phyloP scores from a whole-genome alignment of 1,140 invertebrate genomes.

The Drosophila subpulchrella region DNA sequence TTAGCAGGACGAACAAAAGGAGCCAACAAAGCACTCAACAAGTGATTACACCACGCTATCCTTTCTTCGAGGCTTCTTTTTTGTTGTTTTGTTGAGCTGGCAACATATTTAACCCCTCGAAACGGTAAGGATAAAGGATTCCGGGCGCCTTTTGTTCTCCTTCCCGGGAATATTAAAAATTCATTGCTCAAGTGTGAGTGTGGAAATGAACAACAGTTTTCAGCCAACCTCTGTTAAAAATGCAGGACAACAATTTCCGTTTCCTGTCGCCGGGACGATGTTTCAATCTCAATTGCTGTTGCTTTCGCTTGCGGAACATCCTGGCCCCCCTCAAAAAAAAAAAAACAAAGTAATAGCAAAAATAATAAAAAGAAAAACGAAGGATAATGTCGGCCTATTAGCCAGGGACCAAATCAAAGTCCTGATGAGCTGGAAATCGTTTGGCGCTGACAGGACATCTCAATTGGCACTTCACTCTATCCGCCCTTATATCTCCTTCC shows the following conservation, averaged over 20 bases:
- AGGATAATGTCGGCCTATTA: conserved; percentile 28
- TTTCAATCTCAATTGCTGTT: conserved; percentile 63
- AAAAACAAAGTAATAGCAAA: too few species aligned
- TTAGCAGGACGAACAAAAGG: conserved; percentile 34
- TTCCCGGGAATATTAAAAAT: conserved; percentile 55
- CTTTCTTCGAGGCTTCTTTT: neutral
- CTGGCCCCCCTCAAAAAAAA: conserved; percentile 1
- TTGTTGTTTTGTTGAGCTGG: neutral
- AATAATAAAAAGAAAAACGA: neutral
- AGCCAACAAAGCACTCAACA: conserved; percentile 43
- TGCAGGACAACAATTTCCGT: conserved; percentile 80
- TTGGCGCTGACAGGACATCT: conserved; percentile 47
- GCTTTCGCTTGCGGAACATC: conserved; percentile 54
- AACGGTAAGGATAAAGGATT: conserved; percentile 10
- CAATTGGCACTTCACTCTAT: conserved; percentile 45
- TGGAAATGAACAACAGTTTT: conserved; percentile 37
- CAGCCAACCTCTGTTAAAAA: conserved; percentile 76
- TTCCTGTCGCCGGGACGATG: conserved; percentile 58
- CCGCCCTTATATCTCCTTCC: neutral
- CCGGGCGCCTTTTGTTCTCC: conserved; percentile 3
- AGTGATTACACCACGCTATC: conserved; percentile 32
- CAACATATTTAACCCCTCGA: conserved; percentile 6
- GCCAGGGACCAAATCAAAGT: conserved; percentile 29
- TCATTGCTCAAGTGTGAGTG: conserved; percentile 53
- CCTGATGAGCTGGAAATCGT: conserved; percentile 14